A percentile compares a stretch with the other conserved stretches of the same genome.
Conservation (phyloP, 2,797 vertebrate genomes). For the Chaetodon trifasciatus region DNA sequence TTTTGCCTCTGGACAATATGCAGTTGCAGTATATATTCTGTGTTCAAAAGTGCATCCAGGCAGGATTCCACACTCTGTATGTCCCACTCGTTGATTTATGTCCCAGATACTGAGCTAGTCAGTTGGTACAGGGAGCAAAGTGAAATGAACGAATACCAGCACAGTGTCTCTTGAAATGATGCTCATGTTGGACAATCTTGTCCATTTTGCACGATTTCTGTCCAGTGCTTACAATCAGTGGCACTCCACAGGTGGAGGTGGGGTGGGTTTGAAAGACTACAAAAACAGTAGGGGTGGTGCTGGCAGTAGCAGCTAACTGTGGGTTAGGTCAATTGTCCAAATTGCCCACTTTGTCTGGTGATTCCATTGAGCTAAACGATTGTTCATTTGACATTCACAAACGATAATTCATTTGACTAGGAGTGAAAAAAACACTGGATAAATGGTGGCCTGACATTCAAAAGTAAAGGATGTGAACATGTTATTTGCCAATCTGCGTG, state of each 20-base stretch:
- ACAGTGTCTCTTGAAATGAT: background rate
- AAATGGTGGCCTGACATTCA: constrained; percentile 2
- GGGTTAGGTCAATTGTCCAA: background rate
- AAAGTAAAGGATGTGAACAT: background rate
- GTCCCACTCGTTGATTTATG: constrained; percentile 22
- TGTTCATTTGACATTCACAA: no score
- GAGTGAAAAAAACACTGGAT: background rate
- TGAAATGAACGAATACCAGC: background rate
- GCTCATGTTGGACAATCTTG: background rate
- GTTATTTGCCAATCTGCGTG: background rate
- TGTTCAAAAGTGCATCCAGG: constrained; percentile 29
- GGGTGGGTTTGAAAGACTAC: background rate
- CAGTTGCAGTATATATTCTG: background rate
- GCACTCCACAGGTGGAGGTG: background rate
- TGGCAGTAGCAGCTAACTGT: background rate
- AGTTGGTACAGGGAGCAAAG: background rate
- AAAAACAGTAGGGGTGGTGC: background rate
- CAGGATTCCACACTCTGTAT: background rate
- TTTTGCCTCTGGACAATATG: constrained; percentile 21
- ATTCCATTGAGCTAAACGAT: background rate
- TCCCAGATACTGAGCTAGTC: background rate
- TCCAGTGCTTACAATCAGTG: background rate
- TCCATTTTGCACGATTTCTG: background rate
- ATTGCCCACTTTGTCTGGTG: no score
- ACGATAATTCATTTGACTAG: no score